phyloP scores from a whole-genome alignment of 1,140 invertebrate species.

The Doryteuthis pealeii region DNA sequence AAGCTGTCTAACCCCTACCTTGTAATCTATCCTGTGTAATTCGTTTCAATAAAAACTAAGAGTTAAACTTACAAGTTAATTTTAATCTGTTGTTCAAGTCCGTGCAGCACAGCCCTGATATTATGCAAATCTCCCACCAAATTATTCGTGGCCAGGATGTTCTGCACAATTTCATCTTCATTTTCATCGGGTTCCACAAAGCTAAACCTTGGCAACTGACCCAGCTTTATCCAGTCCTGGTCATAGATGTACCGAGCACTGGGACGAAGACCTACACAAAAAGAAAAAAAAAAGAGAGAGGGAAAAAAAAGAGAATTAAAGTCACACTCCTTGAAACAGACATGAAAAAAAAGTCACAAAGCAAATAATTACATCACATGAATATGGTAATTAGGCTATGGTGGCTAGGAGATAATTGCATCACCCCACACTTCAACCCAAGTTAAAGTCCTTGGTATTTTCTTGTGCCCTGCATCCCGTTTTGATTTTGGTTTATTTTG shows the following conservation, averaged over 20 bases:
- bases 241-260: constrained; percentile 76
- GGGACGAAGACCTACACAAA: constrained; percentile 64
- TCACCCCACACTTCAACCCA: too few relatives aligned
- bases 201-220: constrained; percentile 69
- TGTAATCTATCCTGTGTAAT: too few relatives aligned
- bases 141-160: constrained; percentile 36
- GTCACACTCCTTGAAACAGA: too few relatives aligned
- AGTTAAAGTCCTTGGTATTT: too few relatives aligned
- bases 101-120: constrained; percentile 40
- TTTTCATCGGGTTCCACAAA: constrained; percentile 34
- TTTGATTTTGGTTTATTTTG: too few relatives aligned
- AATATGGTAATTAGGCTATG: too few relatives aligned
- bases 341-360: neutral
- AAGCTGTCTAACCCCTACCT: too few relatives aligned
- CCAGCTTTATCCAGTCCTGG: constrained; percentile 85
- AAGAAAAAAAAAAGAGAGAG: constrained; percentile 6
- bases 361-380: too few relatives aligned
- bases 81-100: constrained; percentile 36
- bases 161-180: constrained; percentile 15
- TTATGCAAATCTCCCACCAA: constrained; percentile 38
- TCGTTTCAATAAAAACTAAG: too few relatives aligned
- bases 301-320: constrained; percentile 10
- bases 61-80: constrained; percentile 39
- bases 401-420: too few relatives aligned
- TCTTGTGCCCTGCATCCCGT: too few relatives aligned